Evolutionary conservation across 2,797 vertebrate species (phyloP).

Genomic region (Alcedo quadribrachys): DNA sequence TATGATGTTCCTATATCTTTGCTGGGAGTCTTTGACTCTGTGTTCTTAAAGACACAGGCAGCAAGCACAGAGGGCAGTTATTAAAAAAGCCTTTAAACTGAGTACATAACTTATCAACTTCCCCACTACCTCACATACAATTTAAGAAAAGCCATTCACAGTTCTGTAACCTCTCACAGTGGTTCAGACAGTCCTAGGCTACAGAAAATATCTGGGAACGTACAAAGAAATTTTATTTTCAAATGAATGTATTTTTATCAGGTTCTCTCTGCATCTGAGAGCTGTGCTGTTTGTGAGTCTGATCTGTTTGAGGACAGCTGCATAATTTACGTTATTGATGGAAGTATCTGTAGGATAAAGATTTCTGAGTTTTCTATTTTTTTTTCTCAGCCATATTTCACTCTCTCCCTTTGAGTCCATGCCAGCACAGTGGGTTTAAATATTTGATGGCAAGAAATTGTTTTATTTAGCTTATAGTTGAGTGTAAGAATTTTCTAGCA

Average conservation of each 20-base stretch:
- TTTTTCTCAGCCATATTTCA: conserved; percentile 24
- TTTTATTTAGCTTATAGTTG: conserved; percentile 61
- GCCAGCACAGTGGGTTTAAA: conserved; percentile 54
- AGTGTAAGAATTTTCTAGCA: conserved; percentile 50
- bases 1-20: conserved; percentile 40
- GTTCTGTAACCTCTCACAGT: conserved; percentile 64
- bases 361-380: conserved; percentile 36
- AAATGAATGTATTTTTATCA: conserved; percentile 71
- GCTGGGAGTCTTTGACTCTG: conserved; percentile 67
- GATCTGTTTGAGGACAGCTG: conserved; percentile 63
- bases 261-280: conserved; percentile 58
- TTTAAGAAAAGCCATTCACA: conserved; percentile 68
- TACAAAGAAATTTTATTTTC: conserved; percentile 72
- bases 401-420: neutral
- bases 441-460: conserved; percentile 64
- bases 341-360: conserved; percentile 64
- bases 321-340: conserved; percentile 72
- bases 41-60: conserved; percentile 62
- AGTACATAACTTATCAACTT: conserved; percentile 74
- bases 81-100: conserved; percentile 74
- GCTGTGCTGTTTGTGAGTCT: conserved; percentile 32
- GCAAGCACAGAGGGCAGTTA: conserved; percentile 71
- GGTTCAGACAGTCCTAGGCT: conserved; percentile 39
- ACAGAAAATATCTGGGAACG: conserved; percentile 34
- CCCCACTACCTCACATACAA: conserved; percentile 41